phyloP scores from a whole-genome alignment of 2,797 vertebrate genomes.

The Pipistrellus pygmaeus region DNA sequence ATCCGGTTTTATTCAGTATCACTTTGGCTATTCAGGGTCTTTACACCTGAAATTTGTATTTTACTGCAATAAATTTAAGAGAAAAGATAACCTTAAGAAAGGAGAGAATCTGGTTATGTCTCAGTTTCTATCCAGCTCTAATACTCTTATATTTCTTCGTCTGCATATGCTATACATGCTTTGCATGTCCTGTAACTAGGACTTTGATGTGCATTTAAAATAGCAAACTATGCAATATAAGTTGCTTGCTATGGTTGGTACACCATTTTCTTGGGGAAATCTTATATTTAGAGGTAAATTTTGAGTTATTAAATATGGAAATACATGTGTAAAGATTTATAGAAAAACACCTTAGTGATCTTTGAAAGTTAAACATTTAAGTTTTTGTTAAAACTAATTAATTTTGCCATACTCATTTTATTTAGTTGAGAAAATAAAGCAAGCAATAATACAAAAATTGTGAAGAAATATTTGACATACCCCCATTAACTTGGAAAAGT shows the following conservation, averaged over 20 bases:
- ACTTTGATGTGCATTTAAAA: slow-evolving; percentile 26
- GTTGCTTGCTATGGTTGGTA: background rate
- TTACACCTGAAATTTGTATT: background rate
- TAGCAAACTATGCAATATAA: background rate
- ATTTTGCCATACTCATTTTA: background rate
- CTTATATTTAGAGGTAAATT: background rate
- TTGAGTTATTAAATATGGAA: background rate
- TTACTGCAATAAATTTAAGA: background rate
- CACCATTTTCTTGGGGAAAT: background rate
- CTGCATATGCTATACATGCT: background rate
- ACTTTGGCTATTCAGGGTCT: background rate
- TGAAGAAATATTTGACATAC: background rate
- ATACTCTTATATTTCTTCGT: background rate
- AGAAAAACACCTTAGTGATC: background rate
- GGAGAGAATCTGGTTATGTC: background rate
- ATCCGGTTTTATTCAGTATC: background rate
- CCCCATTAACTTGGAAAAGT: background rate
- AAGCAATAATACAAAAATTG: background rate
- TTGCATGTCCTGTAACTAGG: background rate
- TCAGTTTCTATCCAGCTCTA: background rate
- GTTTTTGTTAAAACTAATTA: background rate
- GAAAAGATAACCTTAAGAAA: background rate
- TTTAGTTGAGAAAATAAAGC: background rate
- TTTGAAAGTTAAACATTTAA: slow-evolving; percentile 15
- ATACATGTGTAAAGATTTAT: background rate